A percentile compares a stretch with the other conserved stretches of the same genome.
These are phyloP conservation scores for Psephotus haematonotus DNA, from an alignment of 2,113 vertebrate species.

Conservation along the genomic window DNA sequence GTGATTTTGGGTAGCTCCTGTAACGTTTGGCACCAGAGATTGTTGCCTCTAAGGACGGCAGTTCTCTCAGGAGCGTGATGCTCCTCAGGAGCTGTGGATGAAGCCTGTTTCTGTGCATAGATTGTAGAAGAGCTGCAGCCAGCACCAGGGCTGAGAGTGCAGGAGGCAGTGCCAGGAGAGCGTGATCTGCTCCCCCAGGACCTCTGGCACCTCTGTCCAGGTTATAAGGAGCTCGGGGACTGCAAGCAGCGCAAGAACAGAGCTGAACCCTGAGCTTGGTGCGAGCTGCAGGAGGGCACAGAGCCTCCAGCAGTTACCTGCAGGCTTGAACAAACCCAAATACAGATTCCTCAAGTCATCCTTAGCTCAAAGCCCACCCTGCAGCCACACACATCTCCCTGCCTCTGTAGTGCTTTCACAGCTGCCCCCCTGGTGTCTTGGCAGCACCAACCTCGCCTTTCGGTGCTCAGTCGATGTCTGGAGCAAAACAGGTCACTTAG, in stretches of 20 bases:
- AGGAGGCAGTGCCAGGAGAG: not conserved
- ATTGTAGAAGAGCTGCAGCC: not conserved
- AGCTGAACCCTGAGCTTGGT: not conserved
- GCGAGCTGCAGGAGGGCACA: not conserved
- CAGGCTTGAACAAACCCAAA: not conserved
- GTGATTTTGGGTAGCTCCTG: not conserved
- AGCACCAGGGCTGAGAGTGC: not conserved
- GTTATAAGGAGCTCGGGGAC: not conserved
- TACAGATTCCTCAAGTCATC: not conserved
- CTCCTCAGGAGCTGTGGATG: not conserved
- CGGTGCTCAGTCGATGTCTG: not conserved
- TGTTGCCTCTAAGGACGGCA: not conserved
- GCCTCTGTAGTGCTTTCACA: not conserved
- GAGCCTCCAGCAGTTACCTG: not conserved
- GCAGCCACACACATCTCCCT: not conserved
- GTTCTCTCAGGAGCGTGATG: not conserved
- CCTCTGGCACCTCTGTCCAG: not conserved
- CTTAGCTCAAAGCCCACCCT: not conserved
- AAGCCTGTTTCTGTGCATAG: not conserved
- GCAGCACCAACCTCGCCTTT: not conserved
- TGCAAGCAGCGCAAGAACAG: not conserved
- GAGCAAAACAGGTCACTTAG: fast-evolving
- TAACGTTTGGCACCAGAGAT: not conserved
- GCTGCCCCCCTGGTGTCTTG: not conserved
- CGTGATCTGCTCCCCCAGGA: not conserved